Conservation (phyloP, 2,113 vertebrate species). For the Tenrec ecaudatus region DNA sequence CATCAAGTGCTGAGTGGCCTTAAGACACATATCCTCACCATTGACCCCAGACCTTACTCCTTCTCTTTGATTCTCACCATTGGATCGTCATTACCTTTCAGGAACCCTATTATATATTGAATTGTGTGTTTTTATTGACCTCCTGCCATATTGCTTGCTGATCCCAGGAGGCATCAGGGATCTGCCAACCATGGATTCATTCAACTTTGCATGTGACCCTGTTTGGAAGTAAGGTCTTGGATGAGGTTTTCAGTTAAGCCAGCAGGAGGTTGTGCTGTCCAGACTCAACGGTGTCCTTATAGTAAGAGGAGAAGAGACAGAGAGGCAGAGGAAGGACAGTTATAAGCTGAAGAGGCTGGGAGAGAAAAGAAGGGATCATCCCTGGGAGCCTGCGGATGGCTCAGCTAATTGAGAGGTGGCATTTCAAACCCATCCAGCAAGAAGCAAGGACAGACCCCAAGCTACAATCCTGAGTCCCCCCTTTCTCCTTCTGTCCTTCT, state of each 20-base stretch:
- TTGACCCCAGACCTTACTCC: not conserved
- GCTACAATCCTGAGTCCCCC: no score
- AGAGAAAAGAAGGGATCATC: not conserved
- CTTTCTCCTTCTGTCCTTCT: not conserved
- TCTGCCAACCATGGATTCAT: no score
- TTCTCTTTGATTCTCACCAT: not conserved
- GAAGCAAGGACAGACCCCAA: not conserved
- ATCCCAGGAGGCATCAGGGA: no score
- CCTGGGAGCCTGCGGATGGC: not conserved
- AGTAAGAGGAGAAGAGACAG: not conserved
- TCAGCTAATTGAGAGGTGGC: not conserved
- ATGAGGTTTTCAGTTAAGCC: no score
- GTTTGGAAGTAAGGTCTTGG: no score
- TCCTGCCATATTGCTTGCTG: no score
- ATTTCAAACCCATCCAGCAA: not conserved
- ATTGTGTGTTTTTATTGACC: not conserved
- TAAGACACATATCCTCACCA: accelerated
- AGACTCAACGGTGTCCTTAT: not conserved
- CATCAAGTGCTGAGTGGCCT: not conserved
- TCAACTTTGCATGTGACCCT: no score
- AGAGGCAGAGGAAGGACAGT: not conserved
- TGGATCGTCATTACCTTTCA: not conserved
- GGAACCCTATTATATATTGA: not conserved
- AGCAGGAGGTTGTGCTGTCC: not conserved
- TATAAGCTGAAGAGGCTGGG: not conserved